Evolutionary conservation across 1,140 invertebrate species (phyloP), one percentile per base, ranked within the genome.

Genomic region (Planococcus citri): DNA sequence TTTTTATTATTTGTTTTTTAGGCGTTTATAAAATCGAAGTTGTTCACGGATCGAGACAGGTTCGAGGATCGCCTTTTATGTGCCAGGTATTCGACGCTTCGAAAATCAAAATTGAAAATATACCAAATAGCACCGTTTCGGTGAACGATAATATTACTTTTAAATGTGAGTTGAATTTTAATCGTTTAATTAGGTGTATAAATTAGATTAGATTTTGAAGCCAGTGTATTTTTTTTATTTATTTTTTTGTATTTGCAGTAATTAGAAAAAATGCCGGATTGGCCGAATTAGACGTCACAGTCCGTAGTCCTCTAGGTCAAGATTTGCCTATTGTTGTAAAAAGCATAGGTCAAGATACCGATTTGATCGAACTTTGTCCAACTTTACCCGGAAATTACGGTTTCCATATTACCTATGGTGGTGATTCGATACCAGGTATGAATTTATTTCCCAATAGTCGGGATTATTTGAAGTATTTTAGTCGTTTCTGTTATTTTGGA

Each of bases 1-100:
- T 64, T 70, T 72, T 72, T n/a, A 27, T 67, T 41, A n/a, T n/a
- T n/a, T 68, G 69, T 70, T 71, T 73, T 75, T 70, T 74, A 86
- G 88, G 89, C 27, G 81, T 82, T 1, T 89, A 91, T 75, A 86
- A 85, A 73, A 87, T 92, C 72, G 88, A 98, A 78, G 94, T 98
- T 1, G 81, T 95, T 14, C 95, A 95, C 78, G 87, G 91, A 72
- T 91, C 93, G 0, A 92, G 94, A 76, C 87, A 90, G 20, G 85
- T 99, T 21, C 83, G 88, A n/a, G 95, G 95, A 21, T 97, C 94
- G 73, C 97, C 97, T 20, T 99, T 95, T 79, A 89, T 86, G 71
- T 97, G 95, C 75, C 92, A 98, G 79, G 91, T 94, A 0, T 97
- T 93, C 77, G 95, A 99, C 80, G 85, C 93, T 12, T 86, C 85